Percentiles rank a stretch among this genome's conserved stretches.
These are phyloP conservation scores for Rynchops niger DNA, from an alignment of 2,113 vertebrate species.

Conservation along the genomic window DNA sequence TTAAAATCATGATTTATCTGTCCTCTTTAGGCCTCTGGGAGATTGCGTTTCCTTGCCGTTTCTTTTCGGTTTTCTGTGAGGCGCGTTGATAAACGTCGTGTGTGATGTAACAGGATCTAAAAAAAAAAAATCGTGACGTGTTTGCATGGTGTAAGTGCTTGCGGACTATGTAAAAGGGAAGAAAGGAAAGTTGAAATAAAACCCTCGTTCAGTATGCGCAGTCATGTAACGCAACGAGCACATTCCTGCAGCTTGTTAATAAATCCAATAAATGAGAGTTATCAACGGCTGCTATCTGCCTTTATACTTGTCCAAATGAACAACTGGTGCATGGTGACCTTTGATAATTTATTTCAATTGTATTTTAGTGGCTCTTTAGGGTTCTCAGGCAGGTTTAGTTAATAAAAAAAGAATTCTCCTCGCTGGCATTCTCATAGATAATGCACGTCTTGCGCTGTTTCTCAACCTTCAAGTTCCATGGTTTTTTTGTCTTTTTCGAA, in stretches of 20 bases:
- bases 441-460: neutral
- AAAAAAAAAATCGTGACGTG: neutral
- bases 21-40: neutral
- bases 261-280: slow-evolving; percentile 40
- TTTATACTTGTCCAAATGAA: slow-evolving; percentile 24
- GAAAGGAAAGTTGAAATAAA: neutral
- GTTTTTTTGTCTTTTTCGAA: neutral
- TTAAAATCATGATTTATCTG: neutral
- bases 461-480: neutral
- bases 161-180: neutral
- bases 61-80: neutral
- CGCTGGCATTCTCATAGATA: neutral
- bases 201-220: neutral
- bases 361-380: neutral
- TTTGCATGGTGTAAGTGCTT: neutral
- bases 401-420: neutral
- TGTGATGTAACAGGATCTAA: neutral
- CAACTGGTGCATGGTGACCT: slow-evolving; percentile 48
- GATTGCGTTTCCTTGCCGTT: neutral
- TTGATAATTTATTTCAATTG: slow-evolving; percentile 39
- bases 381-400: slow-evolving; percentile 2
- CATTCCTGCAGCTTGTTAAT: slow-evolving; percentile 44
- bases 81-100: neutral
- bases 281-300: slow-evolving; percentile 42
- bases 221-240: slow-evolving; percentile 9